These are phyloP conservation scores for Eristalis intricaria DNA, from an alignment of 2,888 invertebrate species.

Conservation along the genomic window DNA sequence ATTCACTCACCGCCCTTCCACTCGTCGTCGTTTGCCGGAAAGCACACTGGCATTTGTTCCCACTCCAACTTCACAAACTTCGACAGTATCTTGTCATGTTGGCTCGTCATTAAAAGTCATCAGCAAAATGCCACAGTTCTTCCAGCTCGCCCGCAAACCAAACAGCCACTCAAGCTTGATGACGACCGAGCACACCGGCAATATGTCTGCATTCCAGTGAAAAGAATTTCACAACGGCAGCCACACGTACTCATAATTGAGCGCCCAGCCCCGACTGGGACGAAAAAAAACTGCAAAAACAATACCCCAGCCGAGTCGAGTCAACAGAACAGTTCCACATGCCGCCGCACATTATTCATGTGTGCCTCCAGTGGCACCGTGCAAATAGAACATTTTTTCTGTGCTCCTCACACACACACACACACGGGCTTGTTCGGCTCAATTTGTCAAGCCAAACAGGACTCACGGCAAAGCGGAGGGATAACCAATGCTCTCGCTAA, in stretches of 20 bases:
- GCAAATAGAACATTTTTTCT: neutral
- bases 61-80: neutral
- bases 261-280: neutral
- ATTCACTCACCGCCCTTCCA: neutral
- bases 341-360: neutral
- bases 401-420: neutral
- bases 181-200: neutral
- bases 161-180: slow-evolving; percentile 1
- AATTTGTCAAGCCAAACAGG: slow-evolving; percentile 5
- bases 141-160: slow-evolving; percentile 18
- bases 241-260: neutral
- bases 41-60: neutral
- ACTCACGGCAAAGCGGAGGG: neutral
- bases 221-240: neutral
- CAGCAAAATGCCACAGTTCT: neutral
- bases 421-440: neutral
- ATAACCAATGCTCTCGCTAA: slow-evolving; percentile 8
- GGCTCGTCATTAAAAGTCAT: slow-evolving; percentile 8
- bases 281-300: neutral
- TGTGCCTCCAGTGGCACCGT: neutral
- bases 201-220: neutral
- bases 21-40: neutral
- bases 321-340: neutral
- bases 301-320: neutral
- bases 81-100: neutral